Base-by-base conservation (phyloP, 1,140 invertebrate species). In the Cataglyphis hispanica region DNA sequence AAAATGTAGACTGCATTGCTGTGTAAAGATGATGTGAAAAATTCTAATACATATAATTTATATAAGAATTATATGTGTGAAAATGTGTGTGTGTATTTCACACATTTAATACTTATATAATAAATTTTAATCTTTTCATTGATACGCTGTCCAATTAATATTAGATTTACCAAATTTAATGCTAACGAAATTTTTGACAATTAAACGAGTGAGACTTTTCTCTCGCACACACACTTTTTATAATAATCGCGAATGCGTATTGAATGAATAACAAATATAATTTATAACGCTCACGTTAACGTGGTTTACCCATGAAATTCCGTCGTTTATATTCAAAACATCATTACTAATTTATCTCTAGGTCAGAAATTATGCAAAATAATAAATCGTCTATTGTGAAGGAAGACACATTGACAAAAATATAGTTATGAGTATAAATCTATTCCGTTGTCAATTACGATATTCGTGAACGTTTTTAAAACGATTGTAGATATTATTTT, bases 261-360 rank as follows among this genome's bases (percentile, higher is more conserved):
- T 27, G 22, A 81, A 25, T 66, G 60, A 66, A 25, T 70, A 81
- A 81, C 34, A n/a, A 70, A 81, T 25, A 19, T 70, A 81, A 70
- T 81, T 70, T 37, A 69, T 43, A 70, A 81, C 34, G 31, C 11
- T 60, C 64, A 66, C 66, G 22, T 34, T 25, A 81, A 58, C 66
- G n/a, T 53, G 50, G 19, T 40, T 70, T 70, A 69, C 11, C 11
- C 16, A 58, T 25, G 64, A 53, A 81, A 70, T 81, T 70, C 31
- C 77, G 53, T 81, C 66, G 66, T 70, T 81, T 81, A 70, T 66
- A 81, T 70, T 70, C 46, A 50, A 81, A 81, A 81, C 67, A 70
- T 81, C 77, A 67, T 81, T 60, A 81, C 77, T 70, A 81, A 81
- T 81, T 81, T 81, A 81, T 81, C 77, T 81, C 34, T 70, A 70